Conservation (phyloP, 2,113 vertebrate genomes). For the Monarcha castaneiventris region DNA sequence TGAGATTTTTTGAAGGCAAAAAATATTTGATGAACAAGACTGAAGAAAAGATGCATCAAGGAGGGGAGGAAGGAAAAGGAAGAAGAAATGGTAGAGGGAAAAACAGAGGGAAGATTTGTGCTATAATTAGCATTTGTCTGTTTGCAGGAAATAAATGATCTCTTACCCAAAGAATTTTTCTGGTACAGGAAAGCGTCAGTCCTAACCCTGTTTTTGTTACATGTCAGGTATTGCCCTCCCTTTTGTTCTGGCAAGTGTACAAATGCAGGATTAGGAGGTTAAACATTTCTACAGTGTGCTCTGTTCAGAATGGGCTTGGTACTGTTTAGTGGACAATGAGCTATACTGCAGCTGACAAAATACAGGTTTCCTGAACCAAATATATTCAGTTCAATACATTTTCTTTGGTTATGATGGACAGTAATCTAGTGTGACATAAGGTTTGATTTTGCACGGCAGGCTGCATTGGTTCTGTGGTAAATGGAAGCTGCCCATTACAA, state of each 20-base stretch:
- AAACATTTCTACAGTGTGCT: slow-evolving; percentile 17
- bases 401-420: slow-evolving; percentile 52
- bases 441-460: slow-evolving; percentile 45
- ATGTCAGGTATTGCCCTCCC: not conserved
- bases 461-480: slow-evolving; percentile 37
- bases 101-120: not conserved
- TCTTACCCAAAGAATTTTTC: slow-evolving; percentile 4
- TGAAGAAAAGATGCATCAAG: not conserved
- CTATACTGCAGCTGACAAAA: slow-evolving; percentile 55
- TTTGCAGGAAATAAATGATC: slow-evolving; percentile 3
- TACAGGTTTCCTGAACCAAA: slow-evolving; percentile 56
- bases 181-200: not conserved
- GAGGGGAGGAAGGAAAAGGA: not conserved
- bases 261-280: slow-evolving; percentile 31
- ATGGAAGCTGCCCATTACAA: slow-evolving; percentile 42
- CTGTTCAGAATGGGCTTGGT: slow-evolving; percentile 7
- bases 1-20: slow-evolving; percentile 24
- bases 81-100: not conserved
- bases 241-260: slow-evolving; percentile 22
- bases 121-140: not conserved
- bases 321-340: slow-evolving; percentile 39
- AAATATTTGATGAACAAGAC: not conserved
- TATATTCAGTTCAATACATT: slow-evolving; percentile 18
- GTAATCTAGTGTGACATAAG: slow-evolving; percentile 56
- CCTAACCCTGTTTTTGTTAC: not conserved